A percentile compares a stretch with the other conserved stretches of the same genome.
Evolutionary conservation across 2,113 vertebrate genomes (phyloP).

Genomic region (Microtus montanus): DNA sequence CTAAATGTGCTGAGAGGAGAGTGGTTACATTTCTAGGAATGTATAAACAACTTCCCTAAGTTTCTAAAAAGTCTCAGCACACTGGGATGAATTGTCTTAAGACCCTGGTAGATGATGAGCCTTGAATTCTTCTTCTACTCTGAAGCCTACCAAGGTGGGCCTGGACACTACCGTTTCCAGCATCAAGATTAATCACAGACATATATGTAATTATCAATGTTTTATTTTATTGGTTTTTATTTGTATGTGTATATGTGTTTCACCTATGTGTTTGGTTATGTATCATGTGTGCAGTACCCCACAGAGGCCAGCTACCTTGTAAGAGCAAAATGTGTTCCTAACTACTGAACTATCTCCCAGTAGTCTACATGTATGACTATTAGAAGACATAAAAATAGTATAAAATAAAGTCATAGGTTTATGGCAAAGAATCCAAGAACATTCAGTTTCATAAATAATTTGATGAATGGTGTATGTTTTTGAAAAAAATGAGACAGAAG

Average conservation of each 20-base stretch:
- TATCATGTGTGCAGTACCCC: background rate
- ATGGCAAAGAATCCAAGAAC: background rate
- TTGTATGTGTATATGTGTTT: background rate
- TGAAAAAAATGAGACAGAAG: background rate
- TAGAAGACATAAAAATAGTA: background rate
- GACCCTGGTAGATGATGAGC: background rate
- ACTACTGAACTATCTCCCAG: background rate
- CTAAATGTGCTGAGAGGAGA: background rate
- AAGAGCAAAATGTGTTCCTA: background rate
- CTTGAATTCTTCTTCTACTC: background rate
- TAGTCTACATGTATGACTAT: background rate
- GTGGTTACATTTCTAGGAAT: background rate
- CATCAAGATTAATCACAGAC: background rate
- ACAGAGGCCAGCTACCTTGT: no score
- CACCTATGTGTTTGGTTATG: background rate
- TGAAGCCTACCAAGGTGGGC: background rate
- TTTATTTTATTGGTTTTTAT: background rate
- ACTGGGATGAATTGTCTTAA: background rate
- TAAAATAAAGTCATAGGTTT: background rate
- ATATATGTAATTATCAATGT: background rate
- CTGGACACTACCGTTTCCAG: background rate
- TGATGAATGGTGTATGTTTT: background rate
- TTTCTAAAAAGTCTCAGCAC: background rate
- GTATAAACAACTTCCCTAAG: background rate
- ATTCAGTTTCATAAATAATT: background rate